Evolutionary conservation across 2,113 vertebrate genomes (phyloP).

Genomic region (Paradoxurus hermaphroditus): DNA sequence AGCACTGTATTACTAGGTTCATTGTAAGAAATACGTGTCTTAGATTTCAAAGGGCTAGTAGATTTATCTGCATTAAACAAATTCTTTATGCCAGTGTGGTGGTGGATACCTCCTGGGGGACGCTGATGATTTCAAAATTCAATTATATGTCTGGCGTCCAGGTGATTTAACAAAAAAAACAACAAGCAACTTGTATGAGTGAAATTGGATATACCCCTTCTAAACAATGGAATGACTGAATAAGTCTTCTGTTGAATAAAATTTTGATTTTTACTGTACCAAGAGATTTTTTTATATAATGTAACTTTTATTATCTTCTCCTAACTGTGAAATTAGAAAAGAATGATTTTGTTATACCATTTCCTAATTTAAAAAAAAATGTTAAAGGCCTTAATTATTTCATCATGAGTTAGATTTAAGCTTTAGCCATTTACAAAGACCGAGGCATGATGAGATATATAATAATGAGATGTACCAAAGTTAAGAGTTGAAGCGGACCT

Average conservation of each 20-base stretch:
- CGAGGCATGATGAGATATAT: background rate
- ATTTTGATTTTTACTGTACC: too few species aligned
- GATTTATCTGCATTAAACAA: background rate
- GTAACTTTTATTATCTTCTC: background rate
- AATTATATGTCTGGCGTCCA: conserved; percentile 10
- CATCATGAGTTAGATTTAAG: background rate
- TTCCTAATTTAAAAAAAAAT: background rate
- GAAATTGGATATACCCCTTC: background rate
- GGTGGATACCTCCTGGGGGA: background rate
- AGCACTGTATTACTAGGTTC: too few species aligned
- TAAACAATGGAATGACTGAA: conserved; percentile 13
- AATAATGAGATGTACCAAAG: background rate
- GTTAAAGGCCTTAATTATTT: background rate
- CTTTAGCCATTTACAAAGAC: background rate
- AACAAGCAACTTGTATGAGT: background rate
- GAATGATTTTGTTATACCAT: background rate
- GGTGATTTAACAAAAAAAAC: conserved; percentile 35
- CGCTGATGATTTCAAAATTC: conserved; percentile 20
- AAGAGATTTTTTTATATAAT: too few species aligned
- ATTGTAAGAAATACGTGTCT: background rate
- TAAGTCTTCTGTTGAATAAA: conserved; percentile 1
- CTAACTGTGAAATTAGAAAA: background rate
- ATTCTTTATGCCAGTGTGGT: background rate
- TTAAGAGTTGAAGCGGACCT: background rate
- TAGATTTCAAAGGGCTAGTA: background rate